Conservation (phyloP, 2,888 invertebrate species). For the Drosophila maculinotata region DNA sequence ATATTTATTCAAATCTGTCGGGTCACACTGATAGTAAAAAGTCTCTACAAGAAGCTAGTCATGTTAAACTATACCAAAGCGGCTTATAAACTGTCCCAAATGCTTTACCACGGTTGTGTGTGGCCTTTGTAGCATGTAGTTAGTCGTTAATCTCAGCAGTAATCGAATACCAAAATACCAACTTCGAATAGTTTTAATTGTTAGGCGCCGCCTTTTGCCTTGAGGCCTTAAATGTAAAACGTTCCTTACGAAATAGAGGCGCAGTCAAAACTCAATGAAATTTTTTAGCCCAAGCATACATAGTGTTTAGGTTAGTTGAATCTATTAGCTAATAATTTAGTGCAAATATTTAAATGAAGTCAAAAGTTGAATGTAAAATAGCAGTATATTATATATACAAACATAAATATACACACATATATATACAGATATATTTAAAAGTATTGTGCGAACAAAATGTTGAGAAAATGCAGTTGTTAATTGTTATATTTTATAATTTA, state of each 20-base stretch:
- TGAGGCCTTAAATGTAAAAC: slow-evolving; percentile 67
- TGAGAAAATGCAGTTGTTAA: slow-evolving; percentile 21
- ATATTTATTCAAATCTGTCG: slow-evolving; percentile 15
- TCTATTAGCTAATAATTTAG: slow-evolving; percentile 61
- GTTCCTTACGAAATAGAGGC: slow-evolving; percentile 66
- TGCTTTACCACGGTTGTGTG: slow-evolving; percentile 79
- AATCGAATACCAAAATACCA: slow-evolving; percentile 32
- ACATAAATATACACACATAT: slow-evolving; percentile 53
- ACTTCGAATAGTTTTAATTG: slow-evolving; percentile 47
- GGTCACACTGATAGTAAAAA: slow-evolving; percentile 17
- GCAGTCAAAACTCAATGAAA: slow-evolving; percentile 34
- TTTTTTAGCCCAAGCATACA: slow-evolving; percentile 44
- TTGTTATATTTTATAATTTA: slow-evolving; percentile 25
- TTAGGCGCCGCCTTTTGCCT: slow-evolving; percentile 65
- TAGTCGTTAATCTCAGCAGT: slow-evolving; percentile 47
- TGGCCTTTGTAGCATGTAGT: slow-evolving; percentile 75
- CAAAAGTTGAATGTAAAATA: slow-evolving; percentile 43
- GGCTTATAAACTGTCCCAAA: slow-evolving; percentile 44
- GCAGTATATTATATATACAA: slow-evolving; percentile 52
- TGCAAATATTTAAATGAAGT: slow-evolving; percentile 59
- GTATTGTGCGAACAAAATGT: slow-evolving; percentile 28
- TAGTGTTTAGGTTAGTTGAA: slow-evolving; percentile 57
- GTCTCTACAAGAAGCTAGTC: slow-evolving; percentile 58
- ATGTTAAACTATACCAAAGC: slow-evolving; percentile 56
- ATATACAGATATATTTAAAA: slow-evolving; percentile 36